Conservation (phyloP, 2,888 invertebrate species). For the Eupeodes latifasciatus region DNA sequence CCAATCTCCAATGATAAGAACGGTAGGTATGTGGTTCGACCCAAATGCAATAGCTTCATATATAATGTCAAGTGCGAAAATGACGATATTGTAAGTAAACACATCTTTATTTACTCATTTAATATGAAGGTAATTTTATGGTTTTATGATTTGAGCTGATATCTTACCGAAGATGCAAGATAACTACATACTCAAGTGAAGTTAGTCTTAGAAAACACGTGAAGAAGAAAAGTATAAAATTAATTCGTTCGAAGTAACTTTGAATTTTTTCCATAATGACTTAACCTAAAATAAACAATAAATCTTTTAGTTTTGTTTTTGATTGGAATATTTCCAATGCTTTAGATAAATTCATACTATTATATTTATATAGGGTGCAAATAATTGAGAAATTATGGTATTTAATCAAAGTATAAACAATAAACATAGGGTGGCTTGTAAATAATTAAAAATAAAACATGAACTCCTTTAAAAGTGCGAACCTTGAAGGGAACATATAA, state of each 20-base stretch:
- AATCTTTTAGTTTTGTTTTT: slow-evolving; percentile 12
- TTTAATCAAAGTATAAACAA: slow-evolving; percentile 51
- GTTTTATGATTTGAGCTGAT: not conserved
- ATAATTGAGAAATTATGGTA: slow-evolving; percentile 42
- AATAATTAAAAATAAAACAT: slow-evolving; percentile 11
- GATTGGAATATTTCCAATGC: slow-evolving; percentile 51
- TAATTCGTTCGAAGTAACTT: not conserved
- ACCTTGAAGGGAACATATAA: not conserved
- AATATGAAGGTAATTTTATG: slow-evolving; percentile 1
- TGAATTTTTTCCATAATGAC: not conserved
- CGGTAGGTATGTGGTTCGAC: slow-evolving; percentile 28
- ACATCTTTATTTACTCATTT: not conserved
- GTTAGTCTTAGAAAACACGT: not conserved
- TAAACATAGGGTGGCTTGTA: slow-evolving; percentile 15
- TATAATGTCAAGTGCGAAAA: slow-evolving; percentile 3
- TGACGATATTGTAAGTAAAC: not conserved
- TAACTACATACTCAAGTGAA: not conserved
- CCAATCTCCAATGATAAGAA: slow-evolving; percentile 28
- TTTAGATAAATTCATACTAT: slow-evolving; percentile 20
- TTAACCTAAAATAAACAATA: not conserved
- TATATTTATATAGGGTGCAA: slow-evolving; percentile 37
- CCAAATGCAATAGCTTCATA: not conserved
- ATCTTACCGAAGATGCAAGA: not conserved
- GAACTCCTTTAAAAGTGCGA: not conserved
- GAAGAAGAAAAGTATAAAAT: not conserved